Evolutionary conservation across 1,140 invertebrate genomes (phyloP).

Genomic region (Tribolium castaneum): DNA sequence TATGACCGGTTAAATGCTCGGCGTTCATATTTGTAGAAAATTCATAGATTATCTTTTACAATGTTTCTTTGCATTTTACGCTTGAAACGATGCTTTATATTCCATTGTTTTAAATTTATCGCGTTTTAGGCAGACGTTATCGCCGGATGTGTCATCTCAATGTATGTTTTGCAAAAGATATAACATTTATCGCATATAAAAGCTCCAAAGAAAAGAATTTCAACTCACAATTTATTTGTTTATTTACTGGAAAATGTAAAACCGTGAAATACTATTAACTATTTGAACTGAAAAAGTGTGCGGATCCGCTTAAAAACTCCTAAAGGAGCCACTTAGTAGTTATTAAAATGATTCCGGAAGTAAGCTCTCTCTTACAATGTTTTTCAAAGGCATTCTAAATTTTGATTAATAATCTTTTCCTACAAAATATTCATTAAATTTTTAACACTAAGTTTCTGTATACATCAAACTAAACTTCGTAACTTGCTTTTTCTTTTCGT

Average conservation of each 20-base stretch:
- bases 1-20: neutral
- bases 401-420: neutral
- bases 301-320: neutral
- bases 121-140: neutral
- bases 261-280: neutral
- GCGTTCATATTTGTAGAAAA: slow-evolving; percentile 10
- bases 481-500: neutral
- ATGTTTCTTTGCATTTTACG: slow-evolving; percentile 13
- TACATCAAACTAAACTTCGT: neutral
- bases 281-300: neutral
- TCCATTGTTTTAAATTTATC: neutral
- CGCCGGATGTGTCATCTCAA: neutral
- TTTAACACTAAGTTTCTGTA: neutral
- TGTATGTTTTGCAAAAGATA: neutral
- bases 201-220: too few relatives aligned
- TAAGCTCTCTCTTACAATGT: neutral
- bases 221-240: neutral
- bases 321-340: neutral
- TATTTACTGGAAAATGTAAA: neutral
- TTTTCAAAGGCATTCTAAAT: neutral
- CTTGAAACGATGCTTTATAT: neutral
- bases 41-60: slow-evolving; percentile 24
- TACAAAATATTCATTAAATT: neutral
- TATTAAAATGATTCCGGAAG: neutral
- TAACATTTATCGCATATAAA: neutral